Conservation (phyloP, 23 tunicate genomes). For the Styela plicata region DNA sequence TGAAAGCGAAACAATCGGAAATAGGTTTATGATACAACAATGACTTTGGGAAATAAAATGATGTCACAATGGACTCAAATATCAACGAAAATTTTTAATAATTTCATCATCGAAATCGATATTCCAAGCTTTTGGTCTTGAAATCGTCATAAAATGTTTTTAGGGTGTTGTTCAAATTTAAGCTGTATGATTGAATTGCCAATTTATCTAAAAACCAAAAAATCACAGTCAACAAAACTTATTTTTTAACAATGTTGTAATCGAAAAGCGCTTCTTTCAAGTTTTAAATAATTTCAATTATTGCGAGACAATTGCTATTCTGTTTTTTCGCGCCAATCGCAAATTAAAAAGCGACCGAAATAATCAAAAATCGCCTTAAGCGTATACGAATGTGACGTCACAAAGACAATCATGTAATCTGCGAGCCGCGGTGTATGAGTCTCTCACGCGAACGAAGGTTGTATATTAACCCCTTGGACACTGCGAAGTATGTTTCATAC, state of each 20-base stretch:
- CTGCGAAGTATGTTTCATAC: too few species aligned
- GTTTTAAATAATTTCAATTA: neutral
- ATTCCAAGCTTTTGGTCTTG: too few species aligned
- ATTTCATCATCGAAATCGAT: too few species aligned
- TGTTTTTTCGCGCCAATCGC: neutral
- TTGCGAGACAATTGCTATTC: neutral
- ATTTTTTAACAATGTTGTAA: neutral
- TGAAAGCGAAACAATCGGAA: neutral
- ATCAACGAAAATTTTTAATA: too few species aligned
- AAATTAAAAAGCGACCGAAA: too few species aligned
- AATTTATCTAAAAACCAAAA: too few species aligned
- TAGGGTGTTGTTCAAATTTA: too few species aligned
- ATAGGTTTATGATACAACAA: too few species aligned
- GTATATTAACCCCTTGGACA: neutral
- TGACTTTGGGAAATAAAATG: too few species aligned
- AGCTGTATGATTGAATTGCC: too few species aligned
- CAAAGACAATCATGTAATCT: neutral
- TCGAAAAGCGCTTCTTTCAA: neutral
- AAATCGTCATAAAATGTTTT: too few species aligned
- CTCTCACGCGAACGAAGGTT: neutral
- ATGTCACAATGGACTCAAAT: too few species aligned
- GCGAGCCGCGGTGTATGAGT: neutral
- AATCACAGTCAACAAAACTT: neutral
- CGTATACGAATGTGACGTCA: neutral
- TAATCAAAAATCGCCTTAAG: neutral